Base-by-base conservation (phyloP, 2,113 vertebrate genomes). In the Casuarius casuarius region DNA sequence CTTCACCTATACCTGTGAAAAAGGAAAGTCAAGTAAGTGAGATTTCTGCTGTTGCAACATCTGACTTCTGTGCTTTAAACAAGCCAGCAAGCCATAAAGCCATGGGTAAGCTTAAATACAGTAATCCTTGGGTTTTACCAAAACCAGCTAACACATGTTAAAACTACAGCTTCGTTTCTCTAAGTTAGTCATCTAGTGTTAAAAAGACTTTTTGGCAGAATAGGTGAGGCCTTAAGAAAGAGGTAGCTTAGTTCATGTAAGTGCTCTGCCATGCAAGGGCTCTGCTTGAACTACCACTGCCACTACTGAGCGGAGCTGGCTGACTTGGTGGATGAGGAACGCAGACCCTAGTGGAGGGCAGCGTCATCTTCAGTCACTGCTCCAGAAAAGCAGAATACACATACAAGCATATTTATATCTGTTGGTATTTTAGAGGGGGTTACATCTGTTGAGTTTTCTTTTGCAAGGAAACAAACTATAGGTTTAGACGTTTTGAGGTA, bases 1-100 rank as follows among this genome's bases (percentile, higher is more conserved):
- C 51, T 66, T n/a, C 18, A 61, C 7, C 1, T 3, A 23, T 0
- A 4, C 20, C 52, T 4, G 7, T n/a, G 28, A 85, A 49, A 76
- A 79, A 58, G 21, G 52, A 3, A 0, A 17, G n/a, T 21, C 40
- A 70, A 22, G 33, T 4, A 5, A 48, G 12, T 3, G 14, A 26
- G 33, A 28, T 35, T 74, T 63, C 68, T 84, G 73, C 48, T 46
- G 31, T 14, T 70, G 49, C 17, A 28, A 17, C 2, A 3, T 8
- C 33, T 35, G n/a, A 58, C 19, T 68, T 56, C 25, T 22, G 35
- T 46, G 42, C 35, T 79, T 74, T 16, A 88, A 68, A 44, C 35
- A 35, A 79, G 72, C n/a, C 10, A 66, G 38, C 10, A 48, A 61
- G n/a, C n/a, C 20, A 9, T 29, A 25, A 58, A 58, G 28, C 29